Evolutionary conservation across 2,797 vertebrate genomes (phyloP).

Genomic region (Meda fulgida): DNA sequence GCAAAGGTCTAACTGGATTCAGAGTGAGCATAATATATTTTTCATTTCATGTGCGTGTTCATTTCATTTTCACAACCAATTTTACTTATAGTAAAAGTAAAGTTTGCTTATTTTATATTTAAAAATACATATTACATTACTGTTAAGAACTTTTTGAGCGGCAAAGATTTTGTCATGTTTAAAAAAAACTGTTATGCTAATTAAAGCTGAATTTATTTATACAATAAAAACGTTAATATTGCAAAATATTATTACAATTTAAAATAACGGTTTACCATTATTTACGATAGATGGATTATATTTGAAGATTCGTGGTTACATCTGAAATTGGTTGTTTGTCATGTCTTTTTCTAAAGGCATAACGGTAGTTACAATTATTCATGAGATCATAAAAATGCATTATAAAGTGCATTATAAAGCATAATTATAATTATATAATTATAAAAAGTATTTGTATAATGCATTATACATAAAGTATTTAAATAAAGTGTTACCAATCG

Average conservation of each 20-base stretch:
- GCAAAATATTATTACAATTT: not conserved
- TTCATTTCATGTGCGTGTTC: not conserved
- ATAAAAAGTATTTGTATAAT: not conserved
- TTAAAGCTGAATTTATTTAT: not conserved
- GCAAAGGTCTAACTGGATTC: not conserved
- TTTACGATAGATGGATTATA: not conserved
- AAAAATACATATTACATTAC: not conserved
- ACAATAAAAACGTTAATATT: not conserved
- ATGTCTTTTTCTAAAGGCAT: not conserved
- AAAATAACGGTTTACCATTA: not conserved
- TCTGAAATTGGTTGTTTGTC: not conserved
- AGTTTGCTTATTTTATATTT: not conserved
- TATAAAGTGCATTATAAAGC: not conserved
- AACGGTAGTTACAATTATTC: not conserved
- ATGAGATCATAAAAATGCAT: not conserved
- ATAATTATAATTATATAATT: no score
- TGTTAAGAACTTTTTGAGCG: not conserved
- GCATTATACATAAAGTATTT: not conserved
- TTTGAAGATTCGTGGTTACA: not conserved
- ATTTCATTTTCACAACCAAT: not conserved
- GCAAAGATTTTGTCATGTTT: not conserved
- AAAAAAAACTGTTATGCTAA: not conserved
- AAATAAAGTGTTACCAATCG: not conserved
- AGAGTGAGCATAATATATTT: not conserved
- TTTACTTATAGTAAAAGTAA: not conserved